These are phyloP conservation scores for Hexactinellida sp. DNA, from an alignment of 37 sponge, comb jelly and placozoan species.

Conservation along the genomic window DNA sequence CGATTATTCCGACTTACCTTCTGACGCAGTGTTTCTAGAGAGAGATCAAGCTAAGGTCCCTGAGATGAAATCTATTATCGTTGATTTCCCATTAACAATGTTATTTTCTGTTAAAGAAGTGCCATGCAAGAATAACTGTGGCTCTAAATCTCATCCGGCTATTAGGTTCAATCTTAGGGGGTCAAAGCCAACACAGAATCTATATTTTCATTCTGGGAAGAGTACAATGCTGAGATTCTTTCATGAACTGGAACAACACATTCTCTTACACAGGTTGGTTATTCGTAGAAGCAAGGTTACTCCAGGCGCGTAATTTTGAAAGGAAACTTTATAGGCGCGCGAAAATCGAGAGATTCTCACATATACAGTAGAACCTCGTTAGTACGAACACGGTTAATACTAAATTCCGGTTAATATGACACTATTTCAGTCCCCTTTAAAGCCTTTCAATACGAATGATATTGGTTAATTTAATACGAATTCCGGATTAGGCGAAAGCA, in stretches of 20 bases:
- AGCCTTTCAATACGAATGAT: too few relatives aligned
- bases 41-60: background rate
- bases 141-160: background rate
- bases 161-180: background rate
- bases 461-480: too few relatives aligned
- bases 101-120: slow-evolving; percentile 13
- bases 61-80: background rate
- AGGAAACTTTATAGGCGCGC: too few relatives aligned
- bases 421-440: too few relatives aligned
- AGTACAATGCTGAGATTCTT: background rate
- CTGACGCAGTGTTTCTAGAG: background rate
- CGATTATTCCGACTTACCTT: background rate
- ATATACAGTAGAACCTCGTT: too few relatives aligned
- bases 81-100: background rate
- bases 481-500: too few relatives aligned
- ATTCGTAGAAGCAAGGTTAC: background rate
- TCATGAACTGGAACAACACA: background rate
- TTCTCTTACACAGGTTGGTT: background rate
- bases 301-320: too few relatives aligned
- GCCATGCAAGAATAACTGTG: background rate
- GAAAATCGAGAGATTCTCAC: too few relatives aligned
- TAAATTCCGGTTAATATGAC: too few relatives aligned
- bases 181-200: background rate
- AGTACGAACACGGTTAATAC: too few relatives aligned
- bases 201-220: slow-evolving; percentile 2